Conservation (phyloP, 1,140 invertebrate species). For the Solenopsis invicta region DNA sequence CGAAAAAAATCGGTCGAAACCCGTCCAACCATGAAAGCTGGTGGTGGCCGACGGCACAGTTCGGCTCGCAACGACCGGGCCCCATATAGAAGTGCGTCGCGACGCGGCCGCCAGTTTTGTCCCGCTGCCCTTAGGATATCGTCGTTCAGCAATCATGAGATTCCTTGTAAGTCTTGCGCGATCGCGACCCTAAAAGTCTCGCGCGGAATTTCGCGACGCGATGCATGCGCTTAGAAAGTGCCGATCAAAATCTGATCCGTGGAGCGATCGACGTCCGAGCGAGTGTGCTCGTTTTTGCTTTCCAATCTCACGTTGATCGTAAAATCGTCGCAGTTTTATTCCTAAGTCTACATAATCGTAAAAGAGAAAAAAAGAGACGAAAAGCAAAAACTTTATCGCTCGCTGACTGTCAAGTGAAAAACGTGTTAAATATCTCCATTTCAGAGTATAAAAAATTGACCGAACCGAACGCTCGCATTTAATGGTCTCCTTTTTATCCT, state of each 20-base stretch:
- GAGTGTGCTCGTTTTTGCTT: slow-evolving; percentile 46
- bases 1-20: slow-evolving; percentile 78
- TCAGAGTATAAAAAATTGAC: not conserved
- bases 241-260: slow-evolving; percentile 9
- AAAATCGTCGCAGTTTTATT: slow-evolving; percentile 44
- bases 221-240: slow-evolving; percentile 40
- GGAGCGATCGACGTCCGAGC: slow-evolving; percentile 1
- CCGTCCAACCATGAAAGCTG: slow-evolving; percentile 80
- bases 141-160: slow-evolving; percentile 80
- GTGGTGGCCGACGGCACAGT: slow-evolving; percentile 68
- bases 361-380: not conserved
- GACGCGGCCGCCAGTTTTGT: slow-evolving; percentile 82
- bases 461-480: not conserved
- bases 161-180: slow-evolving; percentile 80
- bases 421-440: not conserved
- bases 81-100: slow-evolving; percentile 85
- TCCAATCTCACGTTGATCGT: slow-evolving; percentile 32
- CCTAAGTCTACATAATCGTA: not conserved
- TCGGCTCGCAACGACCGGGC: slow-evolving; percentile 72
- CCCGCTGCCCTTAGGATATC: slow-evolving; percentile 80
- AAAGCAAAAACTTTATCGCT: not conserved
- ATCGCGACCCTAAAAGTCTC: not conserved
- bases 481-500: not conserved
- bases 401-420: too few species aligned
- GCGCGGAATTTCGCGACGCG: not conserved